These are phyloP conservation scores for Apamea anceps DNA, from an alignment of 2,888 invertebrate species.

Conservation along the genomic window DNA sequence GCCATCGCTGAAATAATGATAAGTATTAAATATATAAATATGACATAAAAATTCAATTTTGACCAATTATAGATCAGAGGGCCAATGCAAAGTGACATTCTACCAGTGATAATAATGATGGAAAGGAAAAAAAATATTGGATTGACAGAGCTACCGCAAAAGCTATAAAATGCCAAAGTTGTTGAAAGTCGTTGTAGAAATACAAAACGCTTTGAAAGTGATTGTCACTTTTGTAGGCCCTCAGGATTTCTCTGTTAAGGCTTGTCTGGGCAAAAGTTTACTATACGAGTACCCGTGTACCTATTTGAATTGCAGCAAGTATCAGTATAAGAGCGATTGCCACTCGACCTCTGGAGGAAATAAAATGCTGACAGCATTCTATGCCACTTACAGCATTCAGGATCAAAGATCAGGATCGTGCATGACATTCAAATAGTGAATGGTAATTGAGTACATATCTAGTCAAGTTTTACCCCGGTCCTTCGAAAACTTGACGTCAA, in stretches of 20 bases:
- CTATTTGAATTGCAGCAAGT: not conserved
- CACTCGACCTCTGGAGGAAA: not conserved
- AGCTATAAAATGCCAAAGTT: no score
- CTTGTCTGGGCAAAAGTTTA: not conserved
- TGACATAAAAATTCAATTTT: not conserved
- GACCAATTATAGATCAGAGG: not conserved
- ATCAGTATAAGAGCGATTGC: not conserved
- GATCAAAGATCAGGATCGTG: conserved; percentile 46
- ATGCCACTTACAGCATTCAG: conserved; percentile 2
- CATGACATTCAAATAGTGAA: conserved; percentile 21
- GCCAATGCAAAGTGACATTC: not conserved
- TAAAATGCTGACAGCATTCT: conserved; percentile 7
- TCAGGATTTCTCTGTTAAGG: not conserved
- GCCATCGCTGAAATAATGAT: conserved; percentile 79
- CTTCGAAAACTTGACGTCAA: not conserved
- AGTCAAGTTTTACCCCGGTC: conserved; percentile 6
- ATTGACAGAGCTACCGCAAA: not conserved
- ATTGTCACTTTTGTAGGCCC: not conserved
- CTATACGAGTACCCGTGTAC: no score
- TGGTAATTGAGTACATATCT: not conserved
- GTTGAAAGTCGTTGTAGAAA: not conserved
- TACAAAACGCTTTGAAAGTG: not conserved
- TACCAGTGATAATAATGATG: not conserved
- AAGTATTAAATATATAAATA: not conserved
- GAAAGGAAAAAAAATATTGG: not conserved